Evolutionary conservation across 1,140 invertebrate genomes (phyloP).

Genomic region (Aphidius ervi): DNA sequence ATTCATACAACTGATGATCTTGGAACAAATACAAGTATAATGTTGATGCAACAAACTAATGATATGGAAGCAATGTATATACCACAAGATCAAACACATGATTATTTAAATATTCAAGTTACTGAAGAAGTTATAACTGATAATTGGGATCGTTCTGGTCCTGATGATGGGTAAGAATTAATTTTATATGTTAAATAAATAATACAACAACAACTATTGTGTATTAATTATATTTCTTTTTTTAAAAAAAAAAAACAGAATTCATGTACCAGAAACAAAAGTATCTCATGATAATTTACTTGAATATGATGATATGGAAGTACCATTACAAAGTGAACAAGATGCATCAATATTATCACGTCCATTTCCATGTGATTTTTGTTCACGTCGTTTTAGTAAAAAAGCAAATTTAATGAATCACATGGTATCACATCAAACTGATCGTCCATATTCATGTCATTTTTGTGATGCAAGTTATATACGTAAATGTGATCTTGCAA

Average conservation of each 20-base stretch:
- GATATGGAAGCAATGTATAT: constrained; percentile 52
- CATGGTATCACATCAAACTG: constrained; percentile 78
- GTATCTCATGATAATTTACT: constrained; percentile 53
- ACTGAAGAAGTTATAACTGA: constrained; percentile 75
- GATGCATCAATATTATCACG: constrained; percentile 74
- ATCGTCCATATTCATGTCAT: constrained; percentile 72
- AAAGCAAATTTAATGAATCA: constrained; percentile 79
- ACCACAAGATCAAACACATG: constrained; percentile 50
- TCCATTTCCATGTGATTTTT: constrained; percentile 83
- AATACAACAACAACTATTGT: too few relatives aligned
- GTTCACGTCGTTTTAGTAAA: constrained; percentile 74
- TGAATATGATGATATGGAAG: constrained; percentile 67
- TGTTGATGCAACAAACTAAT: constrained; percentile 45
- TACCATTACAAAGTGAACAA: constrained; percentile 74
- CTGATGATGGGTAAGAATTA: constrained; percentile 61
- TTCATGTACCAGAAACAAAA: constrained; percentile 60
- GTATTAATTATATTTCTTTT: too few relatives aligned
- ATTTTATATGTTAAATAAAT: background rate
- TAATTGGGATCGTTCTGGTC: constrained; percentile 68
- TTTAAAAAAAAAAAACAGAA: constrained; percentile 36
- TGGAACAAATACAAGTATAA: constrained; percentile 34
- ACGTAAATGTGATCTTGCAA: constrained; percentile 72
- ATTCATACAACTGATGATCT: constrained; percentile 40
- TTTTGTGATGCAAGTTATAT: constrained; percentile 73
- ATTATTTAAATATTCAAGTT: constrained; percentile 61